Conservation (phyloP, 2,113 vertebrate species). For the Embiotoca jacksoni region DNA sequence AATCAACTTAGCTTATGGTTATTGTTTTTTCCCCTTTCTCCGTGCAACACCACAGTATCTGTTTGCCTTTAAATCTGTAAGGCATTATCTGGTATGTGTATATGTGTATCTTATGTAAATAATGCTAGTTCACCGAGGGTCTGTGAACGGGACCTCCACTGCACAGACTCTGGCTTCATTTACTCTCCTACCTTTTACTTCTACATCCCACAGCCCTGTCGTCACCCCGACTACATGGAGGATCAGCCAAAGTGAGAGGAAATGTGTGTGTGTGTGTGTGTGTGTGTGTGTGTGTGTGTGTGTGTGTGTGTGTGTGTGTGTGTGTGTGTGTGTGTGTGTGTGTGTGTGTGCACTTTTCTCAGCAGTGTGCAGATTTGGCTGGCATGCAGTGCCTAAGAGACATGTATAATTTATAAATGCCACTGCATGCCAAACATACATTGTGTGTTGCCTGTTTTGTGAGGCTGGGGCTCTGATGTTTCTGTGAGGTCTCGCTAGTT, state of each 20-base stretch:
- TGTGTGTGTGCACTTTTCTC: slow-evolving; percentile 19
- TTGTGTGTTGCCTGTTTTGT: slow-evolving; percentile 17
- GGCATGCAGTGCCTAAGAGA: slow-evolving; percentile 20
- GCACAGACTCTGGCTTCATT: slow-evolving; percentile 30
- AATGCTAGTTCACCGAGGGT: slow-evolving; percentile 2
- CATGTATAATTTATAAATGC: slow-evolving; percentile 54
- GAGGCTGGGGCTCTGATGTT: slow-evolving; percentile 31
- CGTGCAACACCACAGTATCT: neutral
- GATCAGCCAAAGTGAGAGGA: slow-evolving; percentile 55
- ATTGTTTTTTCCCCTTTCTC: slow-evolving; percentile 1
- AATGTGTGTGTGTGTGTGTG: slow-evolving; percentile 27
- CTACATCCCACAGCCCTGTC: slow-evolving; percentile 44
- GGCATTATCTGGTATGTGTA: slow-evolving; percentile 19
- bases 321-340: neutral
- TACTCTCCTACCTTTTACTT: slow-evolving; percentile 29
- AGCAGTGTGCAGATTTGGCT: slow-evolving; percentile 32
- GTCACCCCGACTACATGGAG: slow-evolving; percentile 24
- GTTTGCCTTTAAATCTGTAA: slow-evolving; percentile 29
- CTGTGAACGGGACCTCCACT: slow-evolving; percentile 35
- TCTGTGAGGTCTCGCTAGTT: slow-evolving; percentile 31
- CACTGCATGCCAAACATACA: slow-evolving; percentile 40
- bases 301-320: too few relatives aligned
- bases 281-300: slow-evolving; percentile 16
- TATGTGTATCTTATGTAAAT: slow-evolving; percentile 36
- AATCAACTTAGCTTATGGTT: slow-evolving; percentile 7